A percentile compares a stretch with the other conserved stretches of the same genome.
These are phyloP conservation scores for Poeciliopsis turrubarensis DNA, from an alignment of 2,113 vertebrate species.

Conservation along the genomic window DNA sequence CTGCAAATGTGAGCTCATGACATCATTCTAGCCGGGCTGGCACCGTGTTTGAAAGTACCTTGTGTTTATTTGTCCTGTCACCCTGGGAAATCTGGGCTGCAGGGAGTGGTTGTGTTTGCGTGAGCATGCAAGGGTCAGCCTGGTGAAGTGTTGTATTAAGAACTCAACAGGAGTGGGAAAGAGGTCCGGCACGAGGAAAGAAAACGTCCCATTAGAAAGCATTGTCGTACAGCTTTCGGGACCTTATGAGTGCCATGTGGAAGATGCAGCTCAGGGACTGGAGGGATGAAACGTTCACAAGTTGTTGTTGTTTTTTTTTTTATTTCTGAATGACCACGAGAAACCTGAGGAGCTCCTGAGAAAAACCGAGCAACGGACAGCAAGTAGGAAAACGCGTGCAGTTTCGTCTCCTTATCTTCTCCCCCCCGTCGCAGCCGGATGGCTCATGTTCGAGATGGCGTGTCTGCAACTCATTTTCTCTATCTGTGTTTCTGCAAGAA, in stretches of 20 bases:
- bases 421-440: conserved; percentile 46
- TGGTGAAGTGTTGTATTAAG: conserved; percentile 69
- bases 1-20: conserved; percentile 58
- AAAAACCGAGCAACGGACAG: conserved; percentile 35
- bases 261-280: conserved; percentile 6
- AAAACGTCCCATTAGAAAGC: conserved; percentile 38
- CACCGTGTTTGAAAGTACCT: conserved; percentile 41
- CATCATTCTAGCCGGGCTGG: conserved; percentile 62
- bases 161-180: conserved; percentile 49
- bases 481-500: conserved; percentile 68
- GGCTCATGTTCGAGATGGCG: conserved; percentile 68
- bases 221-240: conserved; percentile 4
- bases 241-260: conserved; percentile 12
- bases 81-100: conserved; percentile 64
- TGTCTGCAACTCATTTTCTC: conserved; percentile 70
- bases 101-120: conserved; percentile 27
- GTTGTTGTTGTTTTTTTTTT: conserved; percentile 22
- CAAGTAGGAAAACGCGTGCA: conserved; percentile 29
- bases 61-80: conserved; percentile 73
- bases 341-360: conserved; percentile 38
- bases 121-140: conserved; percentile 44
- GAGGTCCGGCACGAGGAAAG: conserved; percentile 27
- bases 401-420: conserved; percentile 56
- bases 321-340: conserved; percentile 17
- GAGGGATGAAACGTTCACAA: conserved; percentile 6